phyloP scores from a whole-genome alignment of 1,140 invertebrate genomes.

The Nilaparvata lugens region DNA sequence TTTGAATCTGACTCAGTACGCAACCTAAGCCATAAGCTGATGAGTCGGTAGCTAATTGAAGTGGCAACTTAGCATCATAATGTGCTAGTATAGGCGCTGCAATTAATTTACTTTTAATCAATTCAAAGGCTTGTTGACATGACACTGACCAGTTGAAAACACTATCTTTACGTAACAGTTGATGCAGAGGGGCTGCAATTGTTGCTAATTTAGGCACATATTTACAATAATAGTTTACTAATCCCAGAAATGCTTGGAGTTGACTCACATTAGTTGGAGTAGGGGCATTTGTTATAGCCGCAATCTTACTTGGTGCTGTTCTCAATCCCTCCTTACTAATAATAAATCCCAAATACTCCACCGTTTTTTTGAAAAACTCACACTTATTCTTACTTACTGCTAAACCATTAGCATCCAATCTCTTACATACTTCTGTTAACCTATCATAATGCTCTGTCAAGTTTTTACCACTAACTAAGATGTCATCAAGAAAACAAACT shows the following conservation, averaged over 20 bases:
- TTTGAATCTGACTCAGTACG: too few species aligned
- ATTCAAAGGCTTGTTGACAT: conserved; percentile 7
- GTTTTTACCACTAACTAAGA: conserved; percentile 17
- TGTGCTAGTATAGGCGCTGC: conserved; percentile 1
- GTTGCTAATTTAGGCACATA: conserved; percentile 29
- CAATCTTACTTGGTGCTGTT: conserved; percentile 25
- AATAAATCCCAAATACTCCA: conserved; percentile 30
- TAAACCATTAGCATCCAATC: conserved; percentile 13
- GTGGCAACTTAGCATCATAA: too few species aligned
- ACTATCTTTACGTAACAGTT: conserved; percentile 24
- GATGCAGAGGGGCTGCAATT: conserved; percentile 28
- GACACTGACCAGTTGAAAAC: conserved; percentile 21
- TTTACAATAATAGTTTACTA: conserved; percentile 28
- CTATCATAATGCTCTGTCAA: conserved; percentile 7
- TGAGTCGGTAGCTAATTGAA: too few species aligned
- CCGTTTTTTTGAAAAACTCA: conserved; percentile 20
- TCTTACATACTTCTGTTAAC: conserved; percentile 13
- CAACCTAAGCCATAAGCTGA: too few species aligned
- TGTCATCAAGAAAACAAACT: conserved; percentile 20
- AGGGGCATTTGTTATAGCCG: conserved; percentile 25
- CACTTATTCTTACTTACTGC: conserved; percentile 21
- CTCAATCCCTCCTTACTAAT: conserved; percentile 28
- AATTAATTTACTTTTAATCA: neutral
- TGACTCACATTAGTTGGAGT: conserved; percentile 26
- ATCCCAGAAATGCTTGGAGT: conserved; percentile 29